phyloP scores from a whole-genome alignment of 2,113 vertebrate genomes.

The Trematocara zebra region DNA sequence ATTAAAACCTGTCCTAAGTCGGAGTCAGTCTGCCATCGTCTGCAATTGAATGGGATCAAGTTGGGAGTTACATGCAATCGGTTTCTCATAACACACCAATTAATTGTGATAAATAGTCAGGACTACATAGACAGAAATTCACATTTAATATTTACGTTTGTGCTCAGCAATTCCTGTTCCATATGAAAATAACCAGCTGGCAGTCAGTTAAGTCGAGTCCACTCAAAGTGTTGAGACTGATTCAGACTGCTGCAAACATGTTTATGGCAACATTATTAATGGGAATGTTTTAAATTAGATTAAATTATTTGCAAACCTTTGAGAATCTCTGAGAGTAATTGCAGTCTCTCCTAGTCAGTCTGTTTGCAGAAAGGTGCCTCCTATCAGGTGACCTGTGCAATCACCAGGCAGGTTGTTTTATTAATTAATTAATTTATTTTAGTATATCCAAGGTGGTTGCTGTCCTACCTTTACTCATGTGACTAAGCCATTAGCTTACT shows the following conservation, averaged over 20 bases:
- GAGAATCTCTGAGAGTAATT: not conserved
- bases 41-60: not conserved
- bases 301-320: not conserved
- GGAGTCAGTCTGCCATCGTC: not conserved
- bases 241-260: not conserved
- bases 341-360: not conserved
- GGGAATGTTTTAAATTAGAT: not conserved
- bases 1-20: not conserved
- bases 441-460: not conserved
- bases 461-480: not conserved
- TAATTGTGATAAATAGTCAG: not conserved
- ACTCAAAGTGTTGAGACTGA: not conserved
- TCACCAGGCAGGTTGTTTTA: not conserved
- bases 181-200: not conserved
- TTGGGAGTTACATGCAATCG: not conserved
- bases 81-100: not conserved
- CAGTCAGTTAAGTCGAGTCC: not conserved
- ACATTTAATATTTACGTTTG: not conserved
- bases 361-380: not conserved
- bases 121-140: not conserved
- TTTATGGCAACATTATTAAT: not conserved
- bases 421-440: rapidly evolving
- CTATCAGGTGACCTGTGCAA: not conserved
- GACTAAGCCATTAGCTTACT: not conserved
- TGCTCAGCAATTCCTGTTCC: not conserved